Base-by-base conservation (phyloP, 1,140 invertebrate genomes). In the Trichonephila clavata region DNA sequence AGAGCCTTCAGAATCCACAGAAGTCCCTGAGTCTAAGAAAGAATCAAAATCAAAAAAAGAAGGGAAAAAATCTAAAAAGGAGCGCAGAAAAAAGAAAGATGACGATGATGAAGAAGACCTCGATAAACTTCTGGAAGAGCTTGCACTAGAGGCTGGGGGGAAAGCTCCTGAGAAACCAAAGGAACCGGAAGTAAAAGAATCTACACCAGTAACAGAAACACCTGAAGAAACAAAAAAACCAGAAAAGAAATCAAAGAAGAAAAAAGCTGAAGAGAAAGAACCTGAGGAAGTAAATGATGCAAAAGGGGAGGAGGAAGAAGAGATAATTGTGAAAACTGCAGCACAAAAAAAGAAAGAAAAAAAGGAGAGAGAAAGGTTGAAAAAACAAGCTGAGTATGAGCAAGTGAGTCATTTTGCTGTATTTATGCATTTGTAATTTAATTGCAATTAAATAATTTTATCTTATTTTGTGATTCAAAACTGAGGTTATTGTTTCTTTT, bases 291-390 rank as follows among this genome's bases (percentile, higher is more conserved):
- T 86, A 77, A 86, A 94, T 87, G 94, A 84, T 65, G 71, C 71
- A 18, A 63, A 61, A 63, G 94, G 27, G 43, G 59, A 59, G 94
- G 97, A 97, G 61, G 97, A 96, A 92, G 96, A 95, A 93, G 96
- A 96, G 90, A 95, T 96, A 57, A 97, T 97, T 18, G 97, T 98
- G 32, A 98, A 98, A 96, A 97, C 97, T 39, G 97, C 98, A 27
- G 97, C 98, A 21, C 94, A 95, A 90, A 98, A 98, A 95, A 98
- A 98, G 94, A 98, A 98, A 95, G 98, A 98, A 94, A 98, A 98
- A 94, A 98, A 98, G 95, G 98, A 98, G 96, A 96, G 97, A 61
- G 97, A 98, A 95, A 98, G 98, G 94, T 96, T 97, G 86, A 98
- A 98, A 95, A 95, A 97, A 95, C 95, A 96, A 94, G 96, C 97